Evolutionary conservation across 2,113 vertebrate genomes (phyloP), one percentile per base, ranked within the genome.

Genomic region (Leiothrix lutea): DNA sequence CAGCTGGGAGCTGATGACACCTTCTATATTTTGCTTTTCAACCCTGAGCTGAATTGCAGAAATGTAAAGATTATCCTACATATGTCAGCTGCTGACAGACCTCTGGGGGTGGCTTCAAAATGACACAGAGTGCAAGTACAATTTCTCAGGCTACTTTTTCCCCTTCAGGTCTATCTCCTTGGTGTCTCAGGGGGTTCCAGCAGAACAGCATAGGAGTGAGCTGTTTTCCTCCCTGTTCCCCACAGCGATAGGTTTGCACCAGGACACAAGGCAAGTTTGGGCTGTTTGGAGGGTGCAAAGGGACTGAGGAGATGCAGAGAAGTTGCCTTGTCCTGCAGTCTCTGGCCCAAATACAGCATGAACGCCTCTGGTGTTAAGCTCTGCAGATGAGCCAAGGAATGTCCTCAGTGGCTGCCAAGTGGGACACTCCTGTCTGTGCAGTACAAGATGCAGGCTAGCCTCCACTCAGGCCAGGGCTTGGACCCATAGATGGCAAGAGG

Each of bases 351-450:
- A 19, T 31, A 66, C 4, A 11, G 38, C 29, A 56, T 3, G 15
- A 93, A 80, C 7, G 35, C 38, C 79, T 64, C 82, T 80, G 69
- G 67, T 73, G 54, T 44, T 72, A 88, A 77, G 23, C 48, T 88
- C 57, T 66, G 60, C 33, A 70, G 85, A 93, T 47, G 71, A 90
- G 80, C 85, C 82, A 92, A 88, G 87, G 71, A 93, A 93, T 92
- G 79, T 92, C 71, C 57, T 64, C 40, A 16, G n/a, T 13, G 75
- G 26, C 69, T 95, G 95, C 85, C 90, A 94, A 90, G 58, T 56
- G 15, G 56, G 79, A 92, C 28, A 29, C 72, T 86, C 36, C 72
- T 40, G 4, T 56, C 62, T 42, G 47, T 2, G 4, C 60, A 57
- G 48, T 48, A 87, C 51, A 38, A 17, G 61, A 80, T 2, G 12